Conservation (phyloP, 2,888 invertebrate genomes). For the Lymantria monacha region DNA sequence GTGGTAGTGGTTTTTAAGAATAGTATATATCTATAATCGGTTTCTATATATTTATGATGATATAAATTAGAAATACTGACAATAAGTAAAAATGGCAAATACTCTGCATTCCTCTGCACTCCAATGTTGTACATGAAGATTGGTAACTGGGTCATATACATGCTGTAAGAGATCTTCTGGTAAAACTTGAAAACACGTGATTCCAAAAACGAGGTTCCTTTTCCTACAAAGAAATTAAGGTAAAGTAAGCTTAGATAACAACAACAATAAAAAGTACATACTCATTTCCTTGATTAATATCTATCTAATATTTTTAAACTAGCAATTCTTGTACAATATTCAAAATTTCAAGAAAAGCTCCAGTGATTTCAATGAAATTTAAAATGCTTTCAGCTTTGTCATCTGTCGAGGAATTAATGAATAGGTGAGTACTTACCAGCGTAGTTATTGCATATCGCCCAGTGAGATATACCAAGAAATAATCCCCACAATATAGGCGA, state of each 20-base stretch:
- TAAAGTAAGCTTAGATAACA: no score
- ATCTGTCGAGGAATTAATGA: no score
- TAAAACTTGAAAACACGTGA: slow-evolving; percentile 80
- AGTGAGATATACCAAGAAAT: slow-evolving; percentile 75
- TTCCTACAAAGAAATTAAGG: slow-evolving; percentile 32
- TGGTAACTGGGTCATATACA: slow-evolving; percentile 84
- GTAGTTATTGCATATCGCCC: slow-evolving; percentile 77
- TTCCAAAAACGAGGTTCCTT: slow-evolving; percentile 72
- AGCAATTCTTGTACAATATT: no score
- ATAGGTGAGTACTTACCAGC: slow-evolving; percentile 59
- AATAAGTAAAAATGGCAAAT: slow-evolving; percentile 72
- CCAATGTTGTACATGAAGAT: slow-evolving; percentile 86
- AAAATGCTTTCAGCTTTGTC: no score
- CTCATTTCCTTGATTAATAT: no score
- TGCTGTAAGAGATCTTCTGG: slow-evolving; percentile 83
- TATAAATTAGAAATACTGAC: slow-evolving; percentile 60
- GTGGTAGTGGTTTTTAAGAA: no score
- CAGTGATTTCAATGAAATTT: no score
- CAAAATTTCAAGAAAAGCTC: no score
- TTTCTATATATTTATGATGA: no score
- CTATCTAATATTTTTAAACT: no score
- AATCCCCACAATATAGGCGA: slow-evolving; percentile 82
- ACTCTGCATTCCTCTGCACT: slow-evolving; percentile 70
- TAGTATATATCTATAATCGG: no score
- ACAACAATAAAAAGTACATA: no score